These are phyloP conservation scores for Lateolabrax maculatus DNA, from an alignment of 2,797 vertebrate species.

Conservation along the genomic window DNA sequence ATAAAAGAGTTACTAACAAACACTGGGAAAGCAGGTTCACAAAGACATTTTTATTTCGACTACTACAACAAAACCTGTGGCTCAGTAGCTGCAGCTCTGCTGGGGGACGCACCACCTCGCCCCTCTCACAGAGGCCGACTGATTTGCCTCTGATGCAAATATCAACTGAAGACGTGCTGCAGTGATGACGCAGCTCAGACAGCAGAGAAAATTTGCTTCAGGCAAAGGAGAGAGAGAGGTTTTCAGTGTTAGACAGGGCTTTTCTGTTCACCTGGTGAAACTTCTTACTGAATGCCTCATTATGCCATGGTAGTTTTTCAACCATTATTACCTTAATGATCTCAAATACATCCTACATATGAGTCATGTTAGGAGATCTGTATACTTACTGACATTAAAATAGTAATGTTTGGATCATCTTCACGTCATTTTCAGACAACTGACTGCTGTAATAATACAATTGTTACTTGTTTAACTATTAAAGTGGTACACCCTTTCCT, in stretches of 20 bases:
- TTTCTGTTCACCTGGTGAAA: constrained; percentile 31
- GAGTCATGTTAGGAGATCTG: neutral
- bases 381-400: neutral
- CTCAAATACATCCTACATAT: neutral
- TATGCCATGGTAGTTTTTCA: neutral
- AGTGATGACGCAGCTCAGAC: constrained; percentile 33
- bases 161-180: constrained; percentile 70
- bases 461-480: neutral
- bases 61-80: neutral
- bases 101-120: constrained; percentile 13
- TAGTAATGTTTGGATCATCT: neutral
- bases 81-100: constrained; percentile 4
- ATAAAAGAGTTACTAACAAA: neutral
- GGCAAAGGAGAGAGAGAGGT: constrained; percentile 49
- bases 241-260: constrained; percentile 50
- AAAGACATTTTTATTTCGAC: neutral
- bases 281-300: neutral
- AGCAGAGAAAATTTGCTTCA: constrained; percentile 30
- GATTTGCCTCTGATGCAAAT: constrained; percentile 88
- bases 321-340: neutral
- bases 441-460: neutral
- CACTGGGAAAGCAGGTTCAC: neutral
- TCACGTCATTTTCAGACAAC: neutral
- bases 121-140: constrained; percentile 34
- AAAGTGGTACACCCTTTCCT: neutral